Evolutionary conservation across 2,888 invertebrate species (phyloP), one percentile per base, ranked within the genome.

Genomic region (Oxycera nigricornis): DNA sequence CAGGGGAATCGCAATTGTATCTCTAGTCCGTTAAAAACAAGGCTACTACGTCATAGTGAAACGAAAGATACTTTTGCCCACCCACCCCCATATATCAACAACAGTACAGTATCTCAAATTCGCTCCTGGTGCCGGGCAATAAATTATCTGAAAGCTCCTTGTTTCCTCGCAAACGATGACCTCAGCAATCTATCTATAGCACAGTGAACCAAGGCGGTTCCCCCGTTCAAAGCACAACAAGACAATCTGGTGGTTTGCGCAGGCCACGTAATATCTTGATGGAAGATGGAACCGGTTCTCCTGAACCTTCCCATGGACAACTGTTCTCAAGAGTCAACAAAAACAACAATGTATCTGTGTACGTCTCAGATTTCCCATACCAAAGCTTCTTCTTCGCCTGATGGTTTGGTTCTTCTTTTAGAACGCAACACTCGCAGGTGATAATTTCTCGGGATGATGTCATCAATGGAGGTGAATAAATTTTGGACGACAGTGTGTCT

Each of bases 191-290:
- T 55, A 55, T 22, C 52, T n/a, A 55, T 55, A 55, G 52, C 46
- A 46, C 14, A 35, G 35, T 11, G 35, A 46, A 2, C 11, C 11
- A 46, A 46, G 46, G 11, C 14, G 46, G n/a, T 46, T 11, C 6
- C 6, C 46, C 2, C 46, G 14, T 2, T 17, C n/a, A 17, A 46
- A 46, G 14, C 46, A 46, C n/a, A 46, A 14, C 6, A 46, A 46
- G 14, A 46, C 11, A n/a, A 46, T 3, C 46, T 3, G 11, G 24
- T 55, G 14, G 20, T 22, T 20, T 35, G 65, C 65, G 65, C 39
- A 65, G 65, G 65, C 65, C 65, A 39, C 65, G 65, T 65, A 62
- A 62, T 62, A 46, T 30, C 39, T 35, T 31, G 30, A 14, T 30
- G 22, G 30, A 55, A 24, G n/a, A 7, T 17, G 20, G 26, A n/a